Evolutionary conservation across 2,888 invertebrate species (phyloP).

Genomic region (Penaeus monodon): DNA sequence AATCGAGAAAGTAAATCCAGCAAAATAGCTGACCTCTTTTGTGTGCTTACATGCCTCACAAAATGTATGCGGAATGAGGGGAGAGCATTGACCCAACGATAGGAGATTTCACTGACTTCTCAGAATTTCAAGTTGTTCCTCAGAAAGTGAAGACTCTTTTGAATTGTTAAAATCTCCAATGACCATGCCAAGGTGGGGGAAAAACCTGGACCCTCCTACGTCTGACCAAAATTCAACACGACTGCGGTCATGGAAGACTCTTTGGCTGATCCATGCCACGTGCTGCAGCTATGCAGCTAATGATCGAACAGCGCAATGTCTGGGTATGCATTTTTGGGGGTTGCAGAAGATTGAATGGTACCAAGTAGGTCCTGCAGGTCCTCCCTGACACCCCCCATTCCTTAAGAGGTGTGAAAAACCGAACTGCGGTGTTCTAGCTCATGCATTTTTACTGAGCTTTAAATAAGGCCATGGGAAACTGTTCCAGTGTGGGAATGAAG

Average conservation of each 20-base stretch:
- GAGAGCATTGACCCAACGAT: constrained; percentile 52
- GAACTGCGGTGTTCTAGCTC: constrained; percentile 47
- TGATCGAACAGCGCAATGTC: constrained; percentile 61
- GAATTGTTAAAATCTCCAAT: constrained; percentile 47
- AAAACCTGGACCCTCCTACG: constrained; percentile 43
- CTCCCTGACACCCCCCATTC: constrained; percentile 60
- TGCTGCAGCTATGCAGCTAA: constrained; percentile 60
- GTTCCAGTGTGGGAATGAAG: constrained; percentile 77
- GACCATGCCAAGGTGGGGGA: constrained; percentile 50
- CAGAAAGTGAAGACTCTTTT: constrained; percentile 52
- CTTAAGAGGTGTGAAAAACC: constrained; percentile 55
- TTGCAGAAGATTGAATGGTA: constrained; percentile 55
- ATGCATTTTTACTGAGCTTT: constrained; percentile 47
- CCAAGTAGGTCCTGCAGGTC: constrained; percentile 57
- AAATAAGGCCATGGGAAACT: constrained; percentile 78
- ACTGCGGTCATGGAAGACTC: constrained; percentile 32
- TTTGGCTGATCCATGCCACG: constrained; percentile 58
- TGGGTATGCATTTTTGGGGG: constrained; percentile 49
- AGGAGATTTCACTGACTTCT: constrained; percentile 48
- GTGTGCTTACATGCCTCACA: constrained; percentile 75
- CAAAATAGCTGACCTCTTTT: constrained; percentile 80
- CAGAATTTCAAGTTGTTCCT: constrained; percentile 54
- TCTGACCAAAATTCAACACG: constrained; percentile 25
- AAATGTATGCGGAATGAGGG: constrained; percentile 71
- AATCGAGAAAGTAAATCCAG: constrained; percentile 80